These are phyloP conservation scores for Yoshiicerus persimilis DNA, from an alignment of 1,140 invertebrate species.

Conservation along the genomic window DNA sequence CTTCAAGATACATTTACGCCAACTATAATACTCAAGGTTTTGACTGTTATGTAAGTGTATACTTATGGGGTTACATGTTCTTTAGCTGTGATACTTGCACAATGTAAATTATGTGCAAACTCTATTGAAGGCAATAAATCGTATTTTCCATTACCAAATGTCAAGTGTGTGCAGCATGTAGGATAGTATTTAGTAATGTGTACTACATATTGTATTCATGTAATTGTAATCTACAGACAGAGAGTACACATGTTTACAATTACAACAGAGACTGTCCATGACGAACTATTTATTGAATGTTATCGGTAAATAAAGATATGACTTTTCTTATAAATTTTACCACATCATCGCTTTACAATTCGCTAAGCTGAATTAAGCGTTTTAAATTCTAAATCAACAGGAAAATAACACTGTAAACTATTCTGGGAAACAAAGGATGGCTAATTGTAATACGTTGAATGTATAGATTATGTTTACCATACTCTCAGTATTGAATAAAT, in stretches of 20 bases:
- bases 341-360: not conserved
- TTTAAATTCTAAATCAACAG: not conserved
- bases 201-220: too few relatives aligned
- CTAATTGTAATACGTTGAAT: too few relatives aligned
- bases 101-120: not conserved
- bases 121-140: not conserved
- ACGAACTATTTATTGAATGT: not conserved
- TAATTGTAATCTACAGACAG: too few relatives aligned
- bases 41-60: too few relatives aligned
- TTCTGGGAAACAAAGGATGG: not conserved
- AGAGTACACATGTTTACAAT: too few relatives aligned
- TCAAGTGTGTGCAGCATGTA: not conserved
- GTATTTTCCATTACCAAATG: not conserved
- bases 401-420: not conserved
- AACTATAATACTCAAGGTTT: not conserved
- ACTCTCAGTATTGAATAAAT: too few relatives aligned
- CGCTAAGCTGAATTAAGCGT: not conserved
- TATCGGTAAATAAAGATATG: not conserved
- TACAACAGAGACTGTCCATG: too few relatives aligned
- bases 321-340: not conserved
- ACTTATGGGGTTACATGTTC: too few relatives aligned
- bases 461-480: too few relatives aligned
- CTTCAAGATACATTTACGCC: too few relatives aligned
- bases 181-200: too few relatives aligned
- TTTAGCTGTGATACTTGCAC: too few relatives aligned